Evolutionary conservation across 2,113 vertebrate genomes (phyloP).

Genomic region (Mastomys coucha): DNA sequence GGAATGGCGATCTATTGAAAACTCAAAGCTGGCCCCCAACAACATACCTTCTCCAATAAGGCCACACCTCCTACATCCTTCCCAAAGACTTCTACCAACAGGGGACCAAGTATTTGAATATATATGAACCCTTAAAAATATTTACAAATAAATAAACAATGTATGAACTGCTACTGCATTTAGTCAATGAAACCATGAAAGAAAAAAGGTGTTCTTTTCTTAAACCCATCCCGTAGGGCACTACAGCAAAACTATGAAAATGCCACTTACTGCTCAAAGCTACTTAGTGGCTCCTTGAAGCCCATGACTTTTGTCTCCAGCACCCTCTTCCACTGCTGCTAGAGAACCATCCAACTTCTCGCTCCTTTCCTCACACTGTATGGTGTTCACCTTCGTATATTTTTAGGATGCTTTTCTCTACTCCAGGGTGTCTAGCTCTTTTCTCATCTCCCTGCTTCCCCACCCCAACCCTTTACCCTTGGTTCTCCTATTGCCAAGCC

Average conservation of each 20-base stretch:
- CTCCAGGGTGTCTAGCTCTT: not conserved
- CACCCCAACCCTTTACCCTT: not conserved
- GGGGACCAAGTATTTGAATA: not conserved
- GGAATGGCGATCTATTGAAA: not conserved
- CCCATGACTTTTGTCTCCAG: not conserved
- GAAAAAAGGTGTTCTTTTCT: not conserved
- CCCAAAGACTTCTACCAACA: not conserved
- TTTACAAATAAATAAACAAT: not conserved
- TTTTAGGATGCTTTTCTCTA: not conserved
- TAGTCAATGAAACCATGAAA: not conserved
- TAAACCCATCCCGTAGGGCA: not conserved
- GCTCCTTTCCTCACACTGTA: not conserved
- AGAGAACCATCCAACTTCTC: not conserved
- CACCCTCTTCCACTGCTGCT: not conserved
- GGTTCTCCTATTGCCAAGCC: not conserved
- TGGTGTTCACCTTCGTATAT: not conserved
- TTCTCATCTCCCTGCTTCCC: accelerated
- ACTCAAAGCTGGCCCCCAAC: not conserved
- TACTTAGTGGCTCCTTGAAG: not conserved
- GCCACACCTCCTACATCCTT: not conserved
- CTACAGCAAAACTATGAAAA: not conserved
- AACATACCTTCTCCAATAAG: not conserved
- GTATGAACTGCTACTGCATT: not conserved
- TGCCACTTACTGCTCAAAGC: not conserved
- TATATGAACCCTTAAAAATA: conserved; percentile 2